A percentile compares a stretch with the other conserved stretches of the same genome.
Conservation (phyloP, 2,113 vertebrate genomes). For the Triplophysa dalaica region DNA sequence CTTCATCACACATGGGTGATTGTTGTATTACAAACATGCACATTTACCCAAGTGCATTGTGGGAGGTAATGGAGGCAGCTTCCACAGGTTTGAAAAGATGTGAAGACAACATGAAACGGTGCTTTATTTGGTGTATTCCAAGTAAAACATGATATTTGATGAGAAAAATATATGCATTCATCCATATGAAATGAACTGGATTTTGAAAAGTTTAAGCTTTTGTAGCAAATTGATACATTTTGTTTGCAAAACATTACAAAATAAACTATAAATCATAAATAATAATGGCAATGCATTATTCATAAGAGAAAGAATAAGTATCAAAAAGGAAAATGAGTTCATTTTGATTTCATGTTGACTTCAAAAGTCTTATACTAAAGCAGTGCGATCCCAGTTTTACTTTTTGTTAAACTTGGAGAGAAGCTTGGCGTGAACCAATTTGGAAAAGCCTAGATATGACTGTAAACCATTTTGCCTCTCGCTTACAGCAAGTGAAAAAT, state of each 20-base stretch:
- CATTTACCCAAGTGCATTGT: slow-evolving; percentile 66
- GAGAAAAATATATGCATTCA: no score
- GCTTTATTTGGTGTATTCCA: not conserved
- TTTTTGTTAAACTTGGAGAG: slow-evolving; percentile 12
- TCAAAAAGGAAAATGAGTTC: no score
- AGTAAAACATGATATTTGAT: no score
- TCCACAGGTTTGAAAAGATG: not conserved
- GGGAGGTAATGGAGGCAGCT: slow-evolving; percentile 37
- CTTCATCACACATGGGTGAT: slow-evolving; percentile 56
- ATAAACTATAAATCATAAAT: no score
- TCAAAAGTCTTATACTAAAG: not conserved
- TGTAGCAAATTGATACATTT: no score
- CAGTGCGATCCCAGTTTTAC: not conserved
- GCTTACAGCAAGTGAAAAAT: not conserved
- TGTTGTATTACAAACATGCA: slow-evolving; percentile 58
- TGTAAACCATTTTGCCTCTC: slow-evolving; percentile 16
- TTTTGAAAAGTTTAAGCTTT: no score
- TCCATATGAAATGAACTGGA: no score
- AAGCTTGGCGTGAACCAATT: slow-evolving; percentile 12
- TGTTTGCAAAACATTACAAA: no score
- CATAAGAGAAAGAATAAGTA: not conserved
- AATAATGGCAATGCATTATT: no score
- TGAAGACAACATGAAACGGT: not conserved
- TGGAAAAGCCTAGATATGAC: slow-evolving; percentile 29
- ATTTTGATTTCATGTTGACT: not conserved